phyloP scores from a whole-genome alignment of 2,797 vertebrate genomes.

The Brachymystax lenok region DNA sequence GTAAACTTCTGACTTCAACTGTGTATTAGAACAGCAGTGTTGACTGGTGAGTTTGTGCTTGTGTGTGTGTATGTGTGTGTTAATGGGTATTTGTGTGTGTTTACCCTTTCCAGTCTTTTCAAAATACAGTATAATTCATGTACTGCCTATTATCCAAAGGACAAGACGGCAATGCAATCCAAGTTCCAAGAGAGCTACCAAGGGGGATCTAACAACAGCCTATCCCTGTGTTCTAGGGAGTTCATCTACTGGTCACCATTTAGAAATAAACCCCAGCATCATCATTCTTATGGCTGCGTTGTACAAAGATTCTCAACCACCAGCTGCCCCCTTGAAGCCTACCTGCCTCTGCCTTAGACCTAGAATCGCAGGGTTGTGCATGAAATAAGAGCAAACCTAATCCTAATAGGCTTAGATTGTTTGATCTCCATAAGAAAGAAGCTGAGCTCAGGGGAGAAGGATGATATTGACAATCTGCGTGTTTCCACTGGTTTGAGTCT shows the following conservation, averaged over 20 bases:
- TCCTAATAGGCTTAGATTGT: conserved; percentile 10
- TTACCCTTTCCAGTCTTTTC: background rate
- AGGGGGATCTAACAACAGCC: background rate
- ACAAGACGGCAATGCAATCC: background rate
- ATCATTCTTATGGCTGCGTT: background rate
- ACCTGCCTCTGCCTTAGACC: too few relatives aligned
- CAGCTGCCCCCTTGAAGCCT: too few relatives aligned
- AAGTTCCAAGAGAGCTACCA: background rate
- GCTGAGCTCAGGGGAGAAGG: background rate
- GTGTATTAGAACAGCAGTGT: too few relatives aligned
- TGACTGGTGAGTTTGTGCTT: too few relatives aligned
- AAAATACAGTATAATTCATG: background rate
- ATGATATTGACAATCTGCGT: conserved; percentile 4
- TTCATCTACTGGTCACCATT: background rate
- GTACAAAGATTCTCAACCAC: background rate
- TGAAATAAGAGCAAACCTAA: background rate
- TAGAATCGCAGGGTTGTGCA: background rate
- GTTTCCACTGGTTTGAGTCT: background rate
- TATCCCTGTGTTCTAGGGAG: background rate
- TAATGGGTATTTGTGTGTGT: too few relatives aligned
- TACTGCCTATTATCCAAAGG: background rate
- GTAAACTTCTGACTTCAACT: too few relatives aligned
- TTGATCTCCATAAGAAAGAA: conserved; percentile 11
- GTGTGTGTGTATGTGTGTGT: too few relatives aligned
- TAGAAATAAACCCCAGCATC: background rate